Evolutionary conservation across 2,888 invertebrate genomes (phyloP), one percentile per base, ranked within the genome.

Genomic region (Ornithoptera alexandrae): DNA sequence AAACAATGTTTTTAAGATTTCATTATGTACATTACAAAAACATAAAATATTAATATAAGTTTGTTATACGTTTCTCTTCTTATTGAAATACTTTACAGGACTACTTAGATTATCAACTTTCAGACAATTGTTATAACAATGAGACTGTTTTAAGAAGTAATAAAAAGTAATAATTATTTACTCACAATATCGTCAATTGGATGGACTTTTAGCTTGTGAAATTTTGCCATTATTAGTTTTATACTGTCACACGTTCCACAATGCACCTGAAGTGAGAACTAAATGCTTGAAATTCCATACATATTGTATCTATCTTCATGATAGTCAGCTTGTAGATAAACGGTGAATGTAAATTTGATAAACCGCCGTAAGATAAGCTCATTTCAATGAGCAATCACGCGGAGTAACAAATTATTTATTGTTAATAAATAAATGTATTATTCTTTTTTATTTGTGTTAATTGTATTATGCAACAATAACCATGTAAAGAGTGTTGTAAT

Each of bases 231-330:
- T 66, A 72, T 77, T 74, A 70, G 58, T 39, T 50, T 50, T 17
- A 17, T 50, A 72, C 62, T 72, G 62, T 64, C 66, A 69, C 70
- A 72, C 68, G 53, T 58, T 68, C 62, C 70, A 58, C 66, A 73
- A 81, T 74, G 72, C 79, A 72, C 81, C 82, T 84, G 83, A 86
- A 84, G 82, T 88, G 81, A 85, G 84, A 80, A 80, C 81, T 82
- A 77, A 77, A 72, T 74, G 59, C 63, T 68, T 71, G 46, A 50
- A 62, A 58, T 64, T 58, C 50, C 63, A 20, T 18, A 56, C 46
- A 24, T 46, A 65, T 62, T 61, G 59, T 57, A 24, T 24, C 63
- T 67, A 67, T 67, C 62, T 67, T 64, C 63, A 70, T 57, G 67
- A 67, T 67, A 67, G 63, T 53, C 36, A 50, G 18, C 8, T 62